Evolutionary conservation across 2,113 vertebrate genomes (phyloP).

Genomic region (Damaliscus lunatus): DNA sequence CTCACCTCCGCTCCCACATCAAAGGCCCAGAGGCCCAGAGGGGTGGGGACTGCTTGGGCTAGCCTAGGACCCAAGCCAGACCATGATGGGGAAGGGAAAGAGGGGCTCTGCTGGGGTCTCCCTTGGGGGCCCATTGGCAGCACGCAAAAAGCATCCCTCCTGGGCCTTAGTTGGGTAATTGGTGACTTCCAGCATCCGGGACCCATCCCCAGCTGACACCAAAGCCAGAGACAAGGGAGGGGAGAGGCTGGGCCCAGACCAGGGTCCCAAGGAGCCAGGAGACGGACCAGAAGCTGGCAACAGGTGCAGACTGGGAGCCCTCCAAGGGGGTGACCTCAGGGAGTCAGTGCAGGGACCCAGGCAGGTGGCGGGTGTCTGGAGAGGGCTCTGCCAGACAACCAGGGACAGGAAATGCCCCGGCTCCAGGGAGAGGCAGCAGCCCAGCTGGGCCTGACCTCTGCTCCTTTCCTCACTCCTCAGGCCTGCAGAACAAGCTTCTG

Average conservation of each 20-base stretch:
- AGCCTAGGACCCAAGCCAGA: accelerated
- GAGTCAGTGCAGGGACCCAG: background rate
- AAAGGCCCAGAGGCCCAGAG: background rate
- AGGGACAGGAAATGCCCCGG: accelerated
- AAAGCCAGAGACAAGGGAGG: background rate
- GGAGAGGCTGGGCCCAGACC: too few relatives aligned
- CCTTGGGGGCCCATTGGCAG: background rate
- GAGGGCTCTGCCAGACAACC: background rate
- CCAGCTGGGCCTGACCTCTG: background rate
- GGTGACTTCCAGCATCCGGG: background rate
- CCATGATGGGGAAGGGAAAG: background rate
- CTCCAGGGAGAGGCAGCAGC: background rate
- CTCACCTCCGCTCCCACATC: background rate
- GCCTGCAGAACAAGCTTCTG: slow-evolving; percentile 89
- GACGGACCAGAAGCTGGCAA: background rate
- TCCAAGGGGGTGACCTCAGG: background rate
- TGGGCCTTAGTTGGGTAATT: background rate
- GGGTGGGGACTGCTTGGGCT: background rate
- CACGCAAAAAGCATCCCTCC: background rate
- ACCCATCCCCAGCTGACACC: background rate
- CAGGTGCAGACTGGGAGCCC: accelerated
- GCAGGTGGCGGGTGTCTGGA: background rate
- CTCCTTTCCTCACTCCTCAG: slow-evolving; percentile 65
- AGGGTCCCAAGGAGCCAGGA: background rate
- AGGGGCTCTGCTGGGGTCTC: too few relatives aligned